Evolutionary conservation across 2,113 vertebrate genomes (phyloP).

Genomic region (Catharus minimus): DNA sequence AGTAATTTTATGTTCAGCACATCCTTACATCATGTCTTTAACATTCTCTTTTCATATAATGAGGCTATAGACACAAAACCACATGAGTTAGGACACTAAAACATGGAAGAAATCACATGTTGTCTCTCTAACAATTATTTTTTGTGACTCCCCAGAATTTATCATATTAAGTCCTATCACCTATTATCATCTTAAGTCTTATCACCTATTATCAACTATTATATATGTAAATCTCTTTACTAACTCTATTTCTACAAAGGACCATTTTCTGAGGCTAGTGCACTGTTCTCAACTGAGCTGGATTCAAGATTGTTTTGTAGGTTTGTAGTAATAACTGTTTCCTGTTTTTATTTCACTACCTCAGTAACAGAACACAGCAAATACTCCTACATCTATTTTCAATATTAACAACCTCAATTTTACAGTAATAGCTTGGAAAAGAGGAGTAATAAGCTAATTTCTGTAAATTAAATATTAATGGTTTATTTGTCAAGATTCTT

Average conservation of each 20-base stretch:
- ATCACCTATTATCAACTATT: not conserved
- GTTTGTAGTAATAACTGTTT: not conserved
- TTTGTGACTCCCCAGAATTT: not conserved
- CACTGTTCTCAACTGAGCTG: not conserved
- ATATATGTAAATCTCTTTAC: not conserved
- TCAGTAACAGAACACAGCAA: not conserved
- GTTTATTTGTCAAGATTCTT: not conserved
- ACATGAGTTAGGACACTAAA: not conserved
- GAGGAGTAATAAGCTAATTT: not conserved
- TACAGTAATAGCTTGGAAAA: not conserved
- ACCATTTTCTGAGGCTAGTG: not conserved
- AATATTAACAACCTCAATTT: not conserved
- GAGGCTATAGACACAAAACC: not conserved
- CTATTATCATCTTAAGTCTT: not conserved
- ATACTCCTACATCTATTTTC: not conserved
- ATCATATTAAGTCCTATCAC: not conserved
- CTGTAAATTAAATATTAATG: not conserved
- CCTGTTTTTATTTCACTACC: not conserved
- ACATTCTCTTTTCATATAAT: not conserved
- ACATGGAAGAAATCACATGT: not conserved
- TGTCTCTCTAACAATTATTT: not conserved
- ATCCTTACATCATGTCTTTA: not conserved
- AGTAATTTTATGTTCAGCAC: not conserved
- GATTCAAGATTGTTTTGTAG: not conserved
- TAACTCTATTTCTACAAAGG: not conserved